Percentiles rank a stretch among this genome's conserved stretches.
Evolutionary conservation across 2,797 vertebrate species (phyloP).

Genomic region (Enteromius radiatus): DNA sequence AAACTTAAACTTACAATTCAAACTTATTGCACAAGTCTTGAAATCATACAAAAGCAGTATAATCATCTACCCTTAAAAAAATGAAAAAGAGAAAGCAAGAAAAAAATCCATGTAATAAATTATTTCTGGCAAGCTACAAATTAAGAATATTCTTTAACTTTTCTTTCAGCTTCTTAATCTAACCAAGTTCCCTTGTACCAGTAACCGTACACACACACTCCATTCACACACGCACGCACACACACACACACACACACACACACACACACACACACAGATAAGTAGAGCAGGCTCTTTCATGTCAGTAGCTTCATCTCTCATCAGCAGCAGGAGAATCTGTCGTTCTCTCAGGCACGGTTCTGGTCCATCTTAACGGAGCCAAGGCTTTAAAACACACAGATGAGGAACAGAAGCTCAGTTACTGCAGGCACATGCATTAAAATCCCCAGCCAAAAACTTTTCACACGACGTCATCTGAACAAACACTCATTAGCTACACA

Average conservation of each 20-base stretch:
- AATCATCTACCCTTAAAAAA: slow-evolving; percentile 61
- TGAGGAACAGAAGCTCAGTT: slow-evolving; percentile 22
- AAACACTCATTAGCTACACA: not conserved
- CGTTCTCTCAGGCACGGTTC: slow-evolving; percentile 50
- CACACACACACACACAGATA: slow-evolving; percentile 49
- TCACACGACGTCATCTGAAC: not conserved
- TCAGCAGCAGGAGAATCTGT: slow-evolving; percentile 59
- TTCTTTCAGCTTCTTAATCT: slow-evolving; percentile 54
- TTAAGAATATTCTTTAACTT: slow-evolving; percentile 60
- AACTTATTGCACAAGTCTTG: slow-evolving; percentile 91
- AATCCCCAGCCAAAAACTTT: not conserved
- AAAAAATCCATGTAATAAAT: slow-evolving; percentile 62
- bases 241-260: slow-evolving; percentile 5
- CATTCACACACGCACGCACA: slow-evolving; percentile 11
- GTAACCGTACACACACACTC: not conserved
- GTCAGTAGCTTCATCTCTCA: slow-evolving; percentile 57
- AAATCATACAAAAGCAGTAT: slow-evolving; percentile 67
- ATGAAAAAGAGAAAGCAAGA: slow-evolving; percentile 45
- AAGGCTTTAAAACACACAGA: slow-evolving; percentile 71
- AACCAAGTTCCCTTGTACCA: slow-evolving; percentile 66
- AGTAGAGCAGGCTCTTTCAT: slow-evolving; percentile 65
- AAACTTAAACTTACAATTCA: slow-evolving; percentile 71
- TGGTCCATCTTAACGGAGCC: slow-evolving; percentile 74
- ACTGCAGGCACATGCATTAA: slow-evolving; percentile 15
- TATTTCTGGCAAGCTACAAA: slow-evolving; percentile 56